Base-by-base conservation (phyloP, 2,888 invertebrate genomes). In the Cordilura impudica region DNA sequence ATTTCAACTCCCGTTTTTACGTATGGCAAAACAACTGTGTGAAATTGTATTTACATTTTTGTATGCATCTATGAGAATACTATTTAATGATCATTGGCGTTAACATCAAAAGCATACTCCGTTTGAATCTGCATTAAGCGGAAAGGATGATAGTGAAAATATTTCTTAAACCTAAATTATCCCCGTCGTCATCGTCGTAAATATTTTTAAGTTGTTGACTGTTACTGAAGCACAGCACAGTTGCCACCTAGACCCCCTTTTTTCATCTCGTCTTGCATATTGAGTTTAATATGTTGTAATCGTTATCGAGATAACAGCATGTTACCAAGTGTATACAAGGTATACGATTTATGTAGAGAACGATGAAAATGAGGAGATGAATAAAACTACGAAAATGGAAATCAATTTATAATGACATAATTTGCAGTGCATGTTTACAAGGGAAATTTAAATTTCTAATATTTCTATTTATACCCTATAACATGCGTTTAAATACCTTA, bases 211-310 rank as follows among this genome's bases (percentile, higher is more conserved):
- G 4, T 8, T 51, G 21, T 65, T 47, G n/a, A 54, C 29, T 65
- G 7, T 29, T 43, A 45, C 16, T 26, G 16, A 58, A 5, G 51
- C 26, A 66, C 35, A 39, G 35, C 51, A 21, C 23, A 39, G 18
- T 2, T 3, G 2, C 4, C n/a, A 19, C 26, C 10, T 19, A 49
- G 19, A 23, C n/a, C n/a, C 3, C 35, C 4, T 39, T 2, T 39
- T 6, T 26, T 26, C 26, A 4, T 26, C 7, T 3, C 16, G 14
- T 51, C 23, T 6, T 16, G 14, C 18, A 65, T 72, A 67, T 72
- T 77, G 8, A 72, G 53, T 61, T 66, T 54, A 61, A 71, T 72
- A 56, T 49, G 61, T 29, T 66, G 60, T 77, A 35, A 31, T 61
- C 35, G 54, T 67, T 49, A 72, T 72, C 49, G 21, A 18, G 49